These are phyloP conservation scores for Zoanthus solanderi DNA, from an alignment of 92 coral and sea anemone genomes.

Conservation along the genomic window DNA sequence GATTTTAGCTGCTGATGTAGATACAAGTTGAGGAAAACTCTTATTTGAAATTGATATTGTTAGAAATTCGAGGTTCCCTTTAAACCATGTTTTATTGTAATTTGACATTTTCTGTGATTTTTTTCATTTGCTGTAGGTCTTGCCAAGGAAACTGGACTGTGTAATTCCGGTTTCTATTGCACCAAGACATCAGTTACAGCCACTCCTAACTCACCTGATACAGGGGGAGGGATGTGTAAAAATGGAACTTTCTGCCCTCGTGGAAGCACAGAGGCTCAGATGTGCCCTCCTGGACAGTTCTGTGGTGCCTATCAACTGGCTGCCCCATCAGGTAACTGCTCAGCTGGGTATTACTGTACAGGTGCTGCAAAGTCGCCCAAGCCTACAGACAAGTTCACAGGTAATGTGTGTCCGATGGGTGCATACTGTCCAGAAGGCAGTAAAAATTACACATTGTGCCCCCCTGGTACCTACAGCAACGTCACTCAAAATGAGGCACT, in stretches of 20 bases:
- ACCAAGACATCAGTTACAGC: constrained; percentile 81
- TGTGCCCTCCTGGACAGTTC: constrained; percentile 77
- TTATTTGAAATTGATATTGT: no score
- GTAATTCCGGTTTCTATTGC: constrained; percentile 90
- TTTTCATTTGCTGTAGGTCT: constrained; percentile 63
- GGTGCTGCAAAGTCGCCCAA: constrained; percentile 70
- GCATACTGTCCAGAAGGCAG: constrained; percentile 86
- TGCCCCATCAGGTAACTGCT: constrained; percentile 83
- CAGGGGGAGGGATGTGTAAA: constrained; percentile 90
- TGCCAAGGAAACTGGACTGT: constrained; percentile 79
- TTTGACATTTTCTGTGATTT: not conserved
- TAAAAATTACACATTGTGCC: constrained; percentile 72
- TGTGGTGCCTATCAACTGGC: constrained; percentile 76
- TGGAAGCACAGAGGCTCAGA: constrained; percentile 77
- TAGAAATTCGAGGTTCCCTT: no score
- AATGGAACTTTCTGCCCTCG: constrained; percentile 90
- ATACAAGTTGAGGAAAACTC: no score
- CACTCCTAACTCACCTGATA: constrained; percentile 65
- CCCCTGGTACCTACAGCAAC: constrained; percentile 89
- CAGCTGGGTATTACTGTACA: constrained; percentile 89
- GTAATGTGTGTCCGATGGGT: constrained; percentile 89
- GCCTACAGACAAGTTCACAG: constrained; percentile 83
- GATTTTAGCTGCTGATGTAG: no score
- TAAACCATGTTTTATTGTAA: not conserved
- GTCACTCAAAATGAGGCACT: constrained; percentile 70